phyloP scores from a whole-genome alignment of 1,140 invertebrate genomes.

The Bombyx mandarina region DNA sequence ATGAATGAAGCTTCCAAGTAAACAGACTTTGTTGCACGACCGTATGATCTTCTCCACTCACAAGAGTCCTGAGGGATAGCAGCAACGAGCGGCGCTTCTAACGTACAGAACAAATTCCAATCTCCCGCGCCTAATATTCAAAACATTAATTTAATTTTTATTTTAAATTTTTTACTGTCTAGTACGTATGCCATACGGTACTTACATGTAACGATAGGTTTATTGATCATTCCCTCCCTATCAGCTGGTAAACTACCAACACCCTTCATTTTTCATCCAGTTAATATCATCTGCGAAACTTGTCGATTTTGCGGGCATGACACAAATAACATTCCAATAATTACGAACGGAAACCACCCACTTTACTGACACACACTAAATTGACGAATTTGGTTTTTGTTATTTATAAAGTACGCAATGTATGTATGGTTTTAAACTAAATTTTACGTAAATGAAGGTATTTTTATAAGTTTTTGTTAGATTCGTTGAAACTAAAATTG shows the following conservation, averaged over 20 bases:
- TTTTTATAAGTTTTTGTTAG: conserved; percentile 33
- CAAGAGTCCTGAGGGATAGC: conserved; percentile 87
- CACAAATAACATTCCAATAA: conserved; percentile 41
- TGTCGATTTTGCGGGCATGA: conserved; percentile 51
- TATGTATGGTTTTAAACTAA: too few species aligned
- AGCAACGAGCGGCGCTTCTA: conserved; percentile 82
- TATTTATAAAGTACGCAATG: too few species aligned
- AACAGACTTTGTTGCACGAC: conserved; percentile 85
- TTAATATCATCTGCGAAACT: conserved; percentile 53
- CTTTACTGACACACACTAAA: conserved; percentile 23
- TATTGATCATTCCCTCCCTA: conserved; percentile 67
- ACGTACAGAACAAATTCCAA: conserved; percentile 85
- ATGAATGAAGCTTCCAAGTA: conserved; percentile 88
- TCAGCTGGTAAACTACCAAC: conserved; percentile 55
- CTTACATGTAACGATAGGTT: conserved; percentile 74
- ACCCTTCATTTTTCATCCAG: conserved; percentile 59
- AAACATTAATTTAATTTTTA: conserved; percentile 10
- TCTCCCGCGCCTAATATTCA: conserved; percentile 87
- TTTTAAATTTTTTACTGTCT: not conserved
- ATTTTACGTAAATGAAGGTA: conserved; percentile 7
- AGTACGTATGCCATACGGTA: conserved; percentile 7
- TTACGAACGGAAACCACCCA: conserved; percentile 41
- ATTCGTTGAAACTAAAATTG: conserved; percentile 30
- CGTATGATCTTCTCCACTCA: conserved; percentile 91
- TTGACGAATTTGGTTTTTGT: not conserved